Evolutionary conservation across 2,888 invertebrate genomes (phyloP).

Genomic region (Patella ulyssiponensis): DNA sequence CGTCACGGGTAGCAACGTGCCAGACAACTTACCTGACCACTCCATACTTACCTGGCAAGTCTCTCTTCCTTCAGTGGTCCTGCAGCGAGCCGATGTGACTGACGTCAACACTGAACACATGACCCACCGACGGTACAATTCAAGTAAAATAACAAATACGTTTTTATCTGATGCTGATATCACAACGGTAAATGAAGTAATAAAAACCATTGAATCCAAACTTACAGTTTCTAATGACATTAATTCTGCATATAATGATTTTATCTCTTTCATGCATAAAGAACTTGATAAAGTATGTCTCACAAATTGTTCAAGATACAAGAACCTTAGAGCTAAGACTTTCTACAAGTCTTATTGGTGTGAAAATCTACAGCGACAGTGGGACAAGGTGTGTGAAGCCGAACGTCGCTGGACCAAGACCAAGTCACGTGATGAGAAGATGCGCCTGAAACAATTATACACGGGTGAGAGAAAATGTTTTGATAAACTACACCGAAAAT

Average conservation of each 20-base stretch:
- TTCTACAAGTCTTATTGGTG: conserved; percentile 16
- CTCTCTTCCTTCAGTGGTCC: no score
- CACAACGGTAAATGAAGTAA: conserved; percentile 8
- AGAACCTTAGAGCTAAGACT: conserved; percentile 12
- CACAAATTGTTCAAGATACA: conserved; percentile 10
- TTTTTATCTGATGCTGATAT: conserved; percentile 11
- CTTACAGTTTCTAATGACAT: conserved; percentile 11
- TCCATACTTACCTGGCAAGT: no score
- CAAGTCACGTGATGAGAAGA: neutral
- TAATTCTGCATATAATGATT: conserved; percentile 12
- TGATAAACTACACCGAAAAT: neutral
- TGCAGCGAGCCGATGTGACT: no score
- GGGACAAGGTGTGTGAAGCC: neutral
- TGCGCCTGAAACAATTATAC: neutral
- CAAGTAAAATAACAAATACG: conserved; percentile 13
- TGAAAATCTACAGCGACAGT: conserved; percentile 13
- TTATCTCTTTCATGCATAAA: conserved; percentile 11
- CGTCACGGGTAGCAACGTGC: no score
- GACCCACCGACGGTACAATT: conserved; percentile 10
- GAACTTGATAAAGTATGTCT: conserved; percentile 12
- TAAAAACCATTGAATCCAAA: conserved; percentile 9
- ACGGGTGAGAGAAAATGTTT: conserved; percentile 3
- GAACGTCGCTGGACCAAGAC: neutral
- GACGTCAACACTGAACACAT: no score
- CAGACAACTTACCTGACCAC: no score